Conservation (phyloP, 2,113 vertebrate genomes). For the Ceyx melanurus region DNA sequence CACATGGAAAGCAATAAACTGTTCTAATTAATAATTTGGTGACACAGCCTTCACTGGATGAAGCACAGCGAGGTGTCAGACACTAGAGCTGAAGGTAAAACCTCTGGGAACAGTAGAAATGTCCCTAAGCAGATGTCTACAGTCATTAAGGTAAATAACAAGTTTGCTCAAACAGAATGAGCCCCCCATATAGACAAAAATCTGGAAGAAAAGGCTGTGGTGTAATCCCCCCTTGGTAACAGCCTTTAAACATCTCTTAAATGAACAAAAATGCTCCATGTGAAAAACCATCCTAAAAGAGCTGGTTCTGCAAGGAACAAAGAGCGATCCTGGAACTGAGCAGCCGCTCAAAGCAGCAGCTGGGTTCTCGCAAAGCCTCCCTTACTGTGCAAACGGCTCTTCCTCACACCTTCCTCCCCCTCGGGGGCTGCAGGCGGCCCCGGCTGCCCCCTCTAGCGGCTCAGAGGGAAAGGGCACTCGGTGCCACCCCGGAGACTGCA, state of each 20-base stretch:
- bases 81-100: neutral
- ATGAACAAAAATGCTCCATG: neutral
- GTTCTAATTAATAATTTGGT: neutral
- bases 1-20: neutral
- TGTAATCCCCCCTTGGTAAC: neutral
- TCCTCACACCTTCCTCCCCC: neutral
- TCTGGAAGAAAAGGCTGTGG: neutral
- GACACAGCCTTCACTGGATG: neutral
- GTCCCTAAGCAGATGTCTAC: neutral
- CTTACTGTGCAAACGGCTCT: fast-evolving
- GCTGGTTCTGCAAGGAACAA: neutral
- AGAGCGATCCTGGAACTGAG: neutral
- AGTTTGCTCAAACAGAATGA: neutral
- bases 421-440: neutral
- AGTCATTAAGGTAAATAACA: neutral
- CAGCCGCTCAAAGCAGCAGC: neutral
- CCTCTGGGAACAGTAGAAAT: neutral
- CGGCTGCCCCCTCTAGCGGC: neutral
- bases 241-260: neutral
- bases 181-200: fast-evolving
- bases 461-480: no score
- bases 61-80: neutral
- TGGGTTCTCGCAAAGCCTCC: fast-evolving
- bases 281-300: neutral
- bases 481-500: no score